These are phyloP conservation scores for Epinephelus lanceolatus DNA, from an alignment of 2,113 vertebrate species.

Conservation along the genomic window DNA sequence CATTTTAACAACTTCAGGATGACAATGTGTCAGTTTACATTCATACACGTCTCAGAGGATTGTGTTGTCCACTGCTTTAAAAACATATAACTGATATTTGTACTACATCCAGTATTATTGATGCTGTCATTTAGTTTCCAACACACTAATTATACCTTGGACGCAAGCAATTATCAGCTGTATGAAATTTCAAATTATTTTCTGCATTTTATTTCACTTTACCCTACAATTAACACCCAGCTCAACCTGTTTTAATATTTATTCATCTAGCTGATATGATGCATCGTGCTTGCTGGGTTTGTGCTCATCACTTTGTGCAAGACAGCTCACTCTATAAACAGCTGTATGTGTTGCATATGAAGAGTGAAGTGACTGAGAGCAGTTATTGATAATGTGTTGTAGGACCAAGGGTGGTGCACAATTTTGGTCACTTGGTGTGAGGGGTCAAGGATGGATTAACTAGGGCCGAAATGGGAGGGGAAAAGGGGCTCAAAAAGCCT, in stretches of 20 bases:
- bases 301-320: background rate
- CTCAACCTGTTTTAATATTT: background rate
- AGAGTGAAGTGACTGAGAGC: background rate
- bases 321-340: background rate
- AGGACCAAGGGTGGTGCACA: background rate
- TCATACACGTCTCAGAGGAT: background rate
- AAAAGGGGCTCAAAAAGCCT: too few relatives aligned
- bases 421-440: background rate
- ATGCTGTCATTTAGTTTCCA: background rate
- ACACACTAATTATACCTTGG: background rate
- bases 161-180: too few relatives aligned
- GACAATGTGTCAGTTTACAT: conserved; percentile 10
- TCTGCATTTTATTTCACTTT: background rate
- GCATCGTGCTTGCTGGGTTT: background rate
- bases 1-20: conserved; percentile 3
- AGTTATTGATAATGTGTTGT: background rate
- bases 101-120: background rate
- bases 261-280: background rate
- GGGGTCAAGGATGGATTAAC: too few relatives aligned
- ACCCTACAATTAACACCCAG: background rate
- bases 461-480: too few relatives aligned
- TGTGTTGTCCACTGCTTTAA: background rate
- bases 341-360: background rate
- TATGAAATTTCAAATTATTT: background rate
- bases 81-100: background rate